These are phyloP conservation scores for Scolopax bukidnonensis DNA, from an alignment of 2,797 vertebrate species.

Conservation along the genomic window DNA sequence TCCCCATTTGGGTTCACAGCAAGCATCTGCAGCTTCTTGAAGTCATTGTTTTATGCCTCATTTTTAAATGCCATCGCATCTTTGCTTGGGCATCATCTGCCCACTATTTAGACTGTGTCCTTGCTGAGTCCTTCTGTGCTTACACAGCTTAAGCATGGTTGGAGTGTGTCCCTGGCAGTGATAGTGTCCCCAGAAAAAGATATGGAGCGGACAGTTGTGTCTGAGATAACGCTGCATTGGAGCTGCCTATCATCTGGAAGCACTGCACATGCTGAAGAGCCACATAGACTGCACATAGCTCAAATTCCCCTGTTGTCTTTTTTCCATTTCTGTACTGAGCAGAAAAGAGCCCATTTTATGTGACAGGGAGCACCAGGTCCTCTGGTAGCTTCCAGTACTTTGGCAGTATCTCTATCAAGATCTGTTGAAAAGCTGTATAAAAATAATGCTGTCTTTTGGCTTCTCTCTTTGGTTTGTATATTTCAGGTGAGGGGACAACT, in stretches of 20 bases:
- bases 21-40: background rate
- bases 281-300: background rate
- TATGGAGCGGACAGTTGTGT: rapidly evolving
- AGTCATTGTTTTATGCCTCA: background rate
- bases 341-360: background rate
- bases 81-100: background rate
- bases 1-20: background rate
- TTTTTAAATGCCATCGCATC: background rate
- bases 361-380: background rate
- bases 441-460: background rate
- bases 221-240: background rate
- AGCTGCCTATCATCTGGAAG: background rate
- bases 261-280: background rate
- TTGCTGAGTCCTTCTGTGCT: background rate
- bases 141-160: background rate
- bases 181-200: background rate
- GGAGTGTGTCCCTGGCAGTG: background rate
- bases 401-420: background rate
- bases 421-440: background rate
- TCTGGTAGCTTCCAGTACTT: background rate
- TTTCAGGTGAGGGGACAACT: background rate
- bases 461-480: background rate
- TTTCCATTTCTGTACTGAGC: background rate
- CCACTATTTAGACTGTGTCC: background rate
- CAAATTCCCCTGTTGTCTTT: rapidly evolving